Base-by-base conservation (phyloP, 2,888 invertebrate species). In the Eumacrocentrus americanus region DNA sequence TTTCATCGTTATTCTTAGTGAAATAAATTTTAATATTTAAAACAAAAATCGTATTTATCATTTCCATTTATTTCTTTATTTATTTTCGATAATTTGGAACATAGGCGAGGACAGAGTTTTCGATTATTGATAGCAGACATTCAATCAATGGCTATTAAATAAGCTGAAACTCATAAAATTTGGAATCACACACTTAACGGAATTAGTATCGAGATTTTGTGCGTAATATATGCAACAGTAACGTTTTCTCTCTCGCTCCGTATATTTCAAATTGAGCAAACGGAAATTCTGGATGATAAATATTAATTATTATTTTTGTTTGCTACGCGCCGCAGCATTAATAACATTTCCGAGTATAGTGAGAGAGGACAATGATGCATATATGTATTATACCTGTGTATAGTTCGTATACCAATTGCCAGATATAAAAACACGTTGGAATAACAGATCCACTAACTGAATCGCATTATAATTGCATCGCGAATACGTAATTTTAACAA, bases 221-320 rank as follows among this genome's bases (percentile, higher is more conserved):
- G 40, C 62, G 53, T 42, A 51, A 58, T 69, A n/a, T n/a, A 64
- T 64, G 57, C 42, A 58, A 53, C 58, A 56, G 52, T 61, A 67
- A 53, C 65, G 66, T 66, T 64, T 67, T 66, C 64, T 66, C 64
- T 67, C 68, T 64, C 62, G 64, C 60, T 60, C 66, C 64, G 66
- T 64, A 68, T 68, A 70, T 72, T 70, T 68, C 68, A 68, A 68
- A 72, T 66, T 51, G 58, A 40, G 37, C 58, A 51, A 61, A 56
- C 76, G 77, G 77, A 79, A 80, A 80, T 79, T 77, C 76, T 75
- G 70, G 73, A 78, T 78, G 78, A 80, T 80, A 79, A 80, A 80
- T 80, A 80, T 77, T 78, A 79, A 80, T 80, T 79, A 80, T 80
- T 79, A 79, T 80, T 80, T 80, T 80, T 79, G 80, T 80, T 80